phyloP scores from a whole-genome alignment of 2,888 invertebrate genomes.

The Thecocarcelia acutangulata region DNA sequence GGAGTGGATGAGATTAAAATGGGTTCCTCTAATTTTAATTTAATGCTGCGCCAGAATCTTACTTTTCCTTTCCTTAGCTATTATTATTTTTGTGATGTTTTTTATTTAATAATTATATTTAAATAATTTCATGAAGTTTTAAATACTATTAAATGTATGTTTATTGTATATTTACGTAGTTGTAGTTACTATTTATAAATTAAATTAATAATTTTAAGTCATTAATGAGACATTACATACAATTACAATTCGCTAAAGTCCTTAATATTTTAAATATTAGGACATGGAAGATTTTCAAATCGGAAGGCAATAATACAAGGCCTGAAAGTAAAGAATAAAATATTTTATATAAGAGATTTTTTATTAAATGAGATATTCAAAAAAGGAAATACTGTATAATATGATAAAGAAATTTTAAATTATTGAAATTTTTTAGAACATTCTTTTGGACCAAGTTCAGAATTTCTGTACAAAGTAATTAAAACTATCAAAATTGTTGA shows the following conservation, averaged over 20 bases:
- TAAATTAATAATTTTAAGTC: slow-evolving; percentile 60
- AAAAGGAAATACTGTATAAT: too few species aligned
- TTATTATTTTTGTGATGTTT: slow-evolving; percentile 40
- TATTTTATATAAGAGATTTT: background rate
- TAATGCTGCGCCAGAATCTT: slow-evolving; percentile 18
- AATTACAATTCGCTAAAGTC: slow-evolving; percentile 78
- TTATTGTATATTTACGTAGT: slow-evolving; percentile 57
- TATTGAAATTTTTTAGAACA: too few species aligned
- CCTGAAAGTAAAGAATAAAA: slow-evolving; percentile 74
- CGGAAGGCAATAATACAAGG: slow-evolving; percentile 82
- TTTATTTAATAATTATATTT: slow-evolving; percentile 35
- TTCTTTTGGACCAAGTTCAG: too few species aligned
- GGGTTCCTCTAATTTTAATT: slow-evolving; percentile 4
- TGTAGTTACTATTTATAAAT: slow-evolving; percentile 50
- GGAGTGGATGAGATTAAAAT: slow-evolving; percentile 9
- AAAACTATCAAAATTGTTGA: too few species aligned
- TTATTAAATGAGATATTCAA: too few species aligned
- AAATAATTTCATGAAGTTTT: slow-evolving; percentile 37
- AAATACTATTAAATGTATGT: slow-evolving; percentile 43
- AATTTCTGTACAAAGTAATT: too few species aligned
- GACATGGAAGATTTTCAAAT: slow-evolving; percentile 79
- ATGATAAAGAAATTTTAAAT: background rate
- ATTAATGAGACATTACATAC: slow-evolving; percentile 57
- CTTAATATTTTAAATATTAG: slow-evolving; percentile 78
- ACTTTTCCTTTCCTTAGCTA: slow-evolving; percentile 13